phyloP scores from a whole-genome alignment of 1,140 invertebrate species.

The Lordiphosa clarofinis region DNA sequence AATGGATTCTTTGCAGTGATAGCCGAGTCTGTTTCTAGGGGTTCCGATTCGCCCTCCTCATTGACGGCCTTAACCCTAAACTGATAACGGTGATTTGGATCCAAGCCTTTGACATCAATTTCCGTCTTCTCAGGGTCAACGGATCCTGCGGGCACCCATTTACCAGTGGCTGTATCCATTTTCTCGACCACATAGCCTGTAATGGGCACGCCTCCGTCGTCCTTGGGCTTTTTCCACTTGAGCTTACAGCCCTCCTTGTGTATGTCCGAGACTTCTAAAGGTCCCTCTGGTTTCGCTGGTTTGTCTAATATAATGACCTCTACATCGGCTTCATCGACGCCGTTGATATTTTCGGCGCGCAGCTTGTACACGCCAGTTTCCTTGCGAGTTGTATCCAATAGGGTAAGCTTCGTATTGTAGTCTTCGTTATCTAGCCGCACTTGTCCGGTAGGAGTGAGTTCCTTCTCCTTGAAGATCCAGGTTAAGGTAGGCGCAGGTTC shows the following conservation, averaged over 20 bases:
- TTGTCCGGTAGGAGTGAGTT: conserved; percentile 80
- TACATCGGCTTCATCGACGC: conserved; percentile 95
- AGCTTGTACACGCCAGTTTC: conserved; percentile 95
- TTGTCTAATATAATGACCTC: conserved; percentile 96
- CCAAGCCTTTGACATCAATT: conserved; percentile 91
- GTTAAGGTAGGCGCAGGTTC: conserved; percentile 95
- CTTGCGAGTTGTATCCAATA: conserved; percentile 89
- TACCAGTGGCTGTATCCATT: conserved; percentile 92
- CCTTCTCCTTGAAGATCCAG: conserved; percentile 87
- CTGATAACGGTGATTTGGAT: conserved; percentile 95
- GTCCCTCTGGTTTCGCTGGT: conserved; percentile 95
- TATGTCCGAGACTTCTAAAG: conserved; percentile 93
- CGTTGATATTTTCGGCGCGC: conserved; percentile 94
- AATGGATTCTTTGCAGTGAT: conserved; percentile 98
- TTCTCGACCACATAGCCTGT: conserved; percentile 95
- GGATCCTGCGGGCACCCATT: conserved; percentile 92
- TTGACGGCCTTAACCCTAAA: conserved; percentile 97
- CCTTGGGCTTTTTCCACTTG: conserved; percentile 96
- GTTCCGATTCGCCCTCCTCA: conserved; percentile 97
- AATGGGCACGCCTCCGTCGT: conserved; percentile 96
- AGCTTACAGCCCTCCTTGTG: conserved; percentile 97
- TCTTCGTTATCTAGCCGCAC: conserved; percentile 94
- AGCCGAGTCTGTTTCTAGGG: conserved; percentile 91
- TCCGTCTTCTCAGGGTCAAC: conserved; percentile 93
- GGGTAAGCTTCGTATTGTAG: conserved; percentile 92